Percentiles rank a stretch among this genome's conserved stretches.
phyloP scores from a whole-genome alignment of 2,888 invertebrate species.

The Trichogramma dendrolimi region DNA sequence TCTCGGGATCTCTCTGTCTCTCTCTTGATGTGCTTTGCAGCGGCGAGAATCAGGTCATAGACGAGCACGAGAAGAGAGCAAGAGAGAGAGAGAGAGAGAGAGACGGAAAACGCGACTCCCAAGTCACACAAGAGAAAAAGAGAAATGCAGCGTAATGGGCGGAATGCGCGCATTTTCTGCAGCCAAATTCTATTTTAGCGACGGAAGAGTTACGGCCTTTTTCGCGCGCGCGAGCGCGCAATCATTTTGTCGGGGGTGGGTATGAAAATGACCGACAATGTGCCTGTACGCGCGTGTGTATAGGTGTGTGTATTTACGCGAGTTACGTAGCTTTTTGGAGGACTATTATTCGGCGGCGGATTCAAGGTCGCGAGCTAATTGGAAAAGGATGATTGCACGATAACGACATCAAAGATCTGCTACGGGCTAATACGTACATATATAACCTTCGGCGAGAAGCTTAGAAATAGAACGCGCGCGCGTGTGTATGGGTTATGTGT shows the following conservation, averaged over 20 bases:
- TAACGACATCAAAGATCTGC: too few relatives aligned
- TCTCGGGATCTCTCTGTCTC: background rate
- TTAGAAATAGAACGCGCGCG: too few relatives aligned
- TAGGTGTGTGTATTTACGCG: too few relatives aligned
- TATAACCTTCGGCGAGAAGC: too few relatives aligned
- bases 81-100: background rate
- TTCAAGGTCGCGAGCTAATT: too few relatives aligned
- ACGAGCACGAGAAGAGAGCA: background rate
- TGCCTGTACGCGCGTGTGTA: background rate
- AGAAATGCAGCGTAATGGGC: background rate
- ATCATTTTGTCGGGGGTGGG: background rate
- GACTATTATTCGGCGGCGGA: too few relatives aligned
- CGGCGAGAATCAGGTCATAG: constrained; percentile 18
- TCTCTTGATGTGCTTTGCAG: background rate
- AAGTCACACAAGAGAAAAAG: background rate
- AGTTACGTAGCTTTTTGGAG: too few relatives aligned
- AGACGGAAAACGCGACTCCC: background rate
- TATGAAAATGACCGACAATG: background rate
- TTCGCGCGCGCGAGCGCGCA: background rate
- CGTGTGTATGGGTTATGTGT: too few relatives aligned
- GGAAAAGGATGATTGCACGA: too few relatives aligned
- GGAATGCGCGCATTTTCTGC: constrained; percentile 26
- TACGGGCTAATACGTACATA: too few relatives aligned
- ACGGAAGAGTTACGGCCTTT: background rate
- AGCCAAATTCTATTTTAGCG: constrained; percentile 29